Evolutionary conservation across 2,888 invertebrate species (phyloP).

Genomic region (Caenorhabditis afra): DNA sequence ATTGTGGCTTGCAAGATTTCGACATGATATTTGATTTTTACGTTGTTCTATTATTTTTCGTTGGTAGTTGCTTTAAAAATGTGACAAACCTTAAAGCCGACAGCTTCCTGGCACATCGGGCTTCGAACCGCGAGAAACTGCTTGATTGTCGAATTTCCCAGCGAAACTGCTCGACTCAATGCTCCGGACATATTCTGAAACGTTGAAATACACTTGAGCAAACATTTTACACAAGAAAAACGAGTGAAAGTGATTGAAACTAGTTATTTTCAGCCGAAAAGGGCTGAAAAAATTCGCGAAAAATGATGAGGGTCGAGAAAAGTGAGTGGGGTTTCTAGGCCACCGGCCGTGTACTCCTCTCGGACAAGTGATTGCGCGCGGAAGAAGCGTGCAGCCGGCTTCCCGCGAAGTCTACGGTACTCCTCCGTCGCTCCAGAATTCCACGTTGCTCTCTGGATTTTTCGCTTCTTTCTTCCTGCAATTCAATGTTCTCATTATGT

Average conservation of each 20-base stretch:
- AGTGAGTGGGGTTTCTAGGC: constrained; percentile 6
- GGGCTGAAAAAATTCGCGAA: too few species aligned
- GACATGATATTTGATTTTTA: constrained; percentile 1
- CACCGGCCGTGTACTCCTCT: neutral
- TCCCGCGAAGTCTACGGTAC: constrained; percentile 30
- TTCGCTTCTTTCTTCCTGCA: neutral
- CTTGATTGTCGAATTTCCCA: constrained; percentile 43
- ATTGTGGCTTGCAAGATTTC: too few species aligned
- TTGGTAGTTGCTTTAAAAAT: too few species aligned
- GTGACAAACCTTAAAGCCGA: constrained; percentile 54
- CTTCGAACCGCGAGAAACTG: constrained; percentile 36
- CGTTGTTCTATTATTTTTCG: neutral
- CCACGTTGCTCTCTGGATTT: neutral
- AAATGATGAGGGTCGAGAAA: too few species aligned
- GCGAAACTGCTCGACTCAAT: constrained; percentile 32
- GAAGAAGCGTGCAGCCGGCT: constrained; percentile 34
- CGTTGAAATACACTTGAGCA: neutral
- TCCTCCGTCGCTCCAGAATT: neutral
- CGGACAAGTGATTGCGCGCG: neutral
- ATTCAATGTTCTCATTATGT: neutral
- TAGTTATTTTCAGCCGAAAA: neutral
- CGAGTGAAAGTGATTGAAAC: neutral
- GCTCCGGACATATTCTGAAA: constrained; percentile 57
- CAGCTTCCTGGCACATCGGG: constrained; percentile 40
- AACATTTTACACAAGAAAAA: neutral